Conservation (phyloP, 2,797 vertebrate species). For the Sebastiscus tertius region DNA sequence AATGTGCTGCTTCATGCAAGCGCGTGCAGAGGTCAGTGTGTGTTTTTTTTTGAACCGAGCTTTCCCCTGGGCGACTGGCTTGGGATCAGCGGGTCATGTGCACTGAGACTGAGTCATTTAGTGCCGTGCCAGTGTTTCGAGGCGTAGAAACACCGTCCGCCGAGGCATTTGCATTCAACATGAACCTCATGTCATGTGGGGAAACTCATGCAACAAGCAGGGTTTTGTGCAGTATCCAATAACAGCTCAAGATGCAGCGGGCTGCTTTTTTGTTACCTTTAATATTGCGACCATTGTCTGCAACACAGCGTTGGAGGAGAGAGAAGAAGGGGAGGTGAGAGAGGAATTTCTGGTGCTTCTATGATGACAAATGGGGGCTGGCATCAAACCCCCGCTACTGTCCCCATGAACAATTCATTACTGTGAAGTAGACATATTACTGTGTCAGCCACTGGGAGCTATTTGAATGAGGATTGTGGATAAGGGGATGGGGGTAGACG, state of each 20-base stretch:
- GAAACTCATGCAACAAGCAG: constrained; percentile 85
- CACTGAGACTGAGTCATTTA: constrained; percentile 25
- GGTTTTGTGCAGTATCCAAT: constrained; percentile 54
- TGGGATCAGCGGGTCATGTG: constrained; percentile 27
- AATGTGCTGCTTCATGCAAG: constrained; percentile 68
- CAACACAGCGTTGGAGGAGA: constrained; percentile 59
- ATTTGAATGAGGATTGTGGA: constrained; percentile 52
- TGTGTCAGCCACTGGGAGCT: constrained; percentile 44
- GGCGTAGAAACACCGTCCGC: constrained; percentile 40
- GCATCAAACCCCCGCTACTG: constrained; percentile 24
- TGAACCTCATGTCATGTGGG: constrained; percentile 16
- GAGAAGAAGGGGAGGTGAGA: constrained; percentile 11
- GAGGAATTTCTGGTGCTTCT: constrained; percentile 33
- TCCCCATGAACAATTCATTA: constrained; percentile 63
- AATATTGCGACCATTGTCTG: constrained; percentile 96
- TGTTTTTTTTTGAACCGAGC: not conserved
- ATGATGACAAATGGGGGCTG: constrained; percentile 62
- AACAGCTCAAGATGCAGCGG: constrained; percentile 58
- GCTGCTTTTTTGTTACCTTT: constrained; percentile 90
- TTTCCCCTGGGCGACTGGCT: constrained; percentile 16
- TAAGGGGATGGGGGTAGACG: constrained; percentile 25
- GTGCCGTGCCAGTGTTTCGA: constrained; percentile 22
- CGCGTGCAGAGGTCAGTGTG: constrained; percentile 51
- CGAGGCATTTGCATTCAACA: constrained; percentile 54
- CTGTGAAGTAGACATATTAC: constrained; percentile 60